These are phyloP conservation scores for Pantherophis vulpinus DNA, from an alignment of 2,797 vertebrate genomes.

Conservation along the genomic window DNA sequence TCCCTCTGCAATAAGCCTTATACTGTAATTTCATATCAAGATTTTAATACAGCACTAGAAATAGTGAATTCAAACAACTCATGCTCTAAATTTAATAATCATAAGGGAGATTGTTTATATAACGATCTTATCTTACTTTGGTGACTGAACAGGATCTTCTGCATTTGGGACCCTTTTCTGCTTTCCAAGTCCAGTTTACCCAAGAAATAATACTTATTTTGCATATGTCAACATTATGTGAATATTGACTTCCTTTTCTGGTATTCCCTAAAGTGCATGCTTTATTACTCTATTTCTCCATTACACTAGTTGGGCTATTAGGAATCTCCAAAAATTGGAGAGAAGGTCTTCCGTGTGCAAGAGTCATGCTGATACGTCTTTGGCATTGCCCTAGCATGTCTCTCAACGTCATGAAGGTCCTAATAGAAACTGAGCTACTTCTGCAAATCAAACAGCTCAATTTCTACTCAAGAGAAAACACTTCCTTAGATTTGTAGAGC, in stretches of 20 bases:
- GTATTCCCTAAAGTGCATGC: not conserved
- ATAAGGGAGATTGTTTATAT: not conserved
- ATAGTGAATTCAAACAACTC: not conserved
- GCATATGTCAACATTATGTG: not conserved
- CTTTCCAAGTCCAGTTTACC: not conserved
- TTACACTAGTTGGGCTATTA: not conserved
- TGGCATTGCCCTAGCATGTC: not conserved
- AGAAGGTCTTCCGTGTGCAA: not conserved
- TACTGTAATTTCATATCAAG: not conserved
- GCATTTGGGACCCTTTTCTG: not conserved
- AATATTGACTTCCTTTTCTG: not conserved
- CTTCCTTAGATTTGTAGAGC: not conserved
- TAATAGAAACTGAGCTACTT: not conserved
- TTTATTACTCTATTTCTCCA: not conserved
- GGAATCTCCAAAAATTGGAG: not conserved
- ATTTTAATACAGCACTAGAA: not conserved
- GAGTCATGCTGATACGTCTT: not conserved
- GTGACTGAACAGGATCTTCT: not conserved
- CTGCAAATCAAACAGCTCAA: not conserved
- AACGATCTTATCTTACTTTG: not conserved
- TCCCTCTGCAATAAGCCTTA: not conserved
- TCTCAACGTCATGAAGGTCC: not conserved
- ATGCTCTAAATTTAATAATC: not conserved
- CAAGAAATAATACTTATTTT: not conserved
- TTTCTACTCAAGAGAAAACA: not conserved